phyloP scores from a whole-genome alignment of 2,888 invertebrate species.

The Heterodera filipjevi region DNA sequence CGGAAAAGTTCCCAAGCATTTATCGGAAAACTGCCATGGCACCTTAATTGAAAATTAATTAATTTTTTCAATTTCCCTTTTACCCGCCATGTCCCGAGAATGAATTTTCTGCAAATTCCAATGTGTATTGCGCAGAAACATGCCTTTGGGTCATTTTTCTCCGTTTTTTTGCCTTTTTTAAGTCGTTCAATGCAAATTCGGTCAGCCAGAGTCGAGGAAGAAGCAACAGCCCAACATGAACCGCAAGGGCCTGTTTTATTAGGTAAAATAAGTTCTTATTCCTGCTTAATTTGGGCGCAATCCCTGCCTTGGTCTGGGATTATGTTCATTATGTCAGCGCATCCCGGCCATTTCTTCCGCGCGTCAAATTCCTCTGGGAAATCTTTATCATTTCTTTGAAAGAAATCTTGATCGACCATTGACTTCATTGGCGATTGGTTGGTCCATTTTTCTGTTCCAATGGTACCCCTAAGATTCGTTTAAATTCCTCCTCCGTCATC shows the following conservation, averaged over 20 bases:
- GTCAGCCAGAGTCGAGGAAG: background rate
- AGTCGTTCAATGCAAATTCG: background rate
- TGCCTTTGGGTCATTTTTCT: background rate
- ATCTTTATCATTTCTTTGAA: background rate
- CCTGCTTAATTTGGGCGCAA: background rate
- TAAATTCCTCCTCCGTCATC: background rate
- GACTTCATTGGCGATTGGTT: background rate
- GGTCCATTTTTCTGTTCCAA: background rate
- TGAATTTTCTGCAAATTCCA: too few species aligned
- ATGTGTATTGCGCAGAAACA: background rate
- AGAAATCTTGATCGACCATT: background rate
- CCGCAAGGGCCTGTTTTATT: background rate
- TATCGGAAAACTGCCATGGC: background rate
- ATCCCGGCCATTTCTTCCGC: slow-evolving; percentile 17
- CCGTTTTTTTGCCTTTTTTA: background rate
- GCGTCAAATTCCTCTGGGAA: slow-evolving; percentile 21
- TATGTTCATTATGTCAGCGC: slow-evolving; percentile 2
- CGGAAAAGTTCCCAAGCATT: background rate
- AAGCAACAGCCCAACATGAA: background rate
- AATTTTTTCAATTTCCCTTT: background rate
- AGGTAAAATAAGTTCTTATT: background rate
- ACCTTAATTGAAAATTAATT: background rate
- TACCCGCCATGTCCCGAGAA: background rate
- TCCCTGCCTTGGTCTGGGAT: slow-evolving; percentile 5
- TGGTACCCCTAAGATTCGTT: background rate